Conservation (phyloP, 2,797 vertebrate species). For the Limosa lapponica region DNA sequence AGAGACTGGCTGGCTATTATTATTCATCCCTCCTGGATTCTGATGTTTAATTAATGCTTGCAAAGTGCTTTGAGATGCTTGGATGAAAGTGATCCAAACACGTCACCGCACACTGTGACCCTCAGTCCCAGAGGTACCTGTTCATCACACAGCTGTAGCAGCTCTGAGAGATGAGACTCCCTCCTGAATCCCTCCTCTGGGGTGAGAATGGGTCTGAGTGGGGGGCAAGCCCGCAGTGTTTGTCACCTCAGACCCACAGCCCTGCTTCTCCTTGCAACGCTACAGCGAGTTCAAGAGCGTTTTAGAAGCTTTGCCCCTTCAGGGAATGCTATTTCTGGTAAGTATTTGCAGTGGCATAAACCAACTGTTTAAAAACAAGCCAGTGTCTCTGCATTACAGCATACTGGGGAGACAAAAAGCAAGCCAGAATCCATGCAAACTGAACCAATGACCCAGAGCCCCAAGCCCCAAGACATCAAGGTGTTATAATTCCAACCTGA, state of each 20-base stretch:
- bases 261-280: neutral
- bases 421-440: neutral
- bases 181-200: neutral
- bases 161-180: neutral
- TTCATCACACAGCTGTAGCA: neutral
- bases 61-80: constrained; percentile 53
- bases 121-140: neutral
- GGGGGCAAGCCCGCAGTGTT: neutral
- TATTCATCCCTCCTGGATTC: constrained; percentile 41
- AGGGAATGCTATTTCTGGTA: constrained; percentile 25
- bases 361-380: constrained; percentile 34
- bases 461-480: neutral
- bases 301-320: neutral
- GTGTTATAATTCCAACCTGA: neutral
- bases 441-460: neutral
- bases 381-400: neutral
- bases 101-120: neutral
- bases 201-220: neutral
- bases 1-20: constrained; percentile 17
- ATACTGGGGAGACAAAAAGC: neutral
- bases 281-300: neutral
- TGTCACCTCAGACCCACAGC: neutral
- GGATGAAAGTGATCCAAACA: constrained; percentile 26
- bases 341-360: constrained; percentile 36
- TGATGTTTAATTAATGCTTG: constrained; percentile 56